Evolutionary conservation across 1,140 invertebrate genomes (phyloP).

Genomic region (Euura saliciscinereae): DNA sequence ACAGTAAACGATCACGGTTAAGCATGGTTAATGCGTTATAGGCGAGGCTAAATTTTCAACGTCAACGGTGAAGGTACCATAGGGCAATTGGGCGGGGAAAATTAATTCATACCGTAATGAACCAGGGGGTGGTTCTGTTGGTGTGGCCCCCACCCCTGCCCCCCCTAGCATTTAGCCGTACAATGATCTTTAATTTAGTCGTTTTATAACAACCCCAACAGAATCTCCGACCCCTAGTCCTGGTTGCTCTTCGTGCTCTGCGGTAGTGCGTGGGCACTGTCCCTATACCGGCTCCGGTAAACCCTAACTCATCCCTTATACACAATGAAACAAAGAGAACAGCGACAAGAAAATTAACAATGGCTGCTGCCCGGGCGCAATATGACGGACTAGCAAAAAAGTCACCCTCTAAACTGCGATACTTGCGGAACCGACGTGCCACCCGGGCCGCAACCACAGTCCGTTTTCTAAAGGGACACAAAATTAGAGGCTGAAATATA

Average conservation of each 20-base stretch:
- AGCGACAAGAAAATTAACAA: slow-evolving; percentile 3
- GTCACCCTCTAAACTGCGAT: too few species aligned
- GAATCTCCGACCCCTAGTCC: too few species aligned
- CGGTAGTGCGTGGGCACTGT: too few species aligned
- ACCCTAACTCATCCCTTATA: background rate
- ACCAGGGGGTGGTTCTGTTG: background rate
- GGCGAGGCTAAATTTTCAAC: background rate
- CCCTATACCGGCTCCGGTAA: background rate
- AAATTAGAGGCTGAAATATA: background rate
- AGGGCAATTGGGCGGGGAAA: background rate
- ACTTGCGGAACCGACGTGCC: background rate
- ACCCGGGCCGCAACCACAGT: too few species aligned
- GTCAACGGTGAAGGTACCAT: background rate
- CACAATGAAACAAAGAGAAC: slow-evolving; percentile 5
- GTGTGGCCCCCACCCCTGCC: background rate
- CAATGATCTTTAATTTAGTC: slow-evolving; percentile 1
- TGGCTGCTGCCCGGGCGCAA: background rate
- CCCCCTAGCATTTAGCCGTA: background rate
- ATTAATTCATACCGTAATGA: slow-evolving; percentile 5
- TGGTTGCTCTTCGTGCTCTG: background rate
- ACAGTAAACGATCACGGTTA: background rate
- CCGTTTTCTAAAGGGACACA: background rate
- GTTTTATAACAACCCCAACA: background rate
- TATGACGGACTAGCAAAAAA: background rate
- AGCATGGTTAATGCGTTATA: background rate